These are phyloP conservation scores for Pteromalus puparum DNA, from an alignment of 1,140 invertebrate species.

Conservation along the genomic window DNA sequence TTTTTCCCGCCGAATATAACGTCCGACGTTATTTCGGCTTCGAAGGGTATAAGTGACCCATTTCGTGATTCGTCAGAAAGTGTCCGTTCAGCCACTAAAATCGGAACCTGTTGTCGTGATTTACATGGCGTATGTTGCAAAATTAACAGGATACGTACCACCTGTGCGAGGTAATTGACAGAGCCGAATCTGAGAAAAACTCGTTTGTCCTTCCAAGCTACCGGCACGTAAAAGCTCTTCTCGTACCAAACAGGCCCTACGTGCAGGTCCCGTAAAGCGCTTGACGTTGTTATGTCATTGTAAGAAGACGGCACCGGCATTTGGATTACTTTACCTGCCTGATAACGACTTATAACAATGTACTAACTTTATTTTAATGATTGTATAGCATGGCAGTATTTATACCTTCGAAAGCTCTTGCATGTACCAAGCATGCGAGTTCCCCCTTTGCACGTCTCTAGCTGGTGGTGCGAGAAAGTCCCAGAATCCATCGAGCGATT, in stretches of 20 bases:
- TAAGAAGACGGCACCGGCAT: conserved; percentile 98
- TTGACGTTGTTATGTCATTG: conserved; percentile 95
- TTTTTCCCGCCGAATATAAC: conserved; percentile 84
- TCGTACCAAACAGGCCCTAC: conserved; percentile 97
- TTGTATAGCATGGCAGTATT: neutral
- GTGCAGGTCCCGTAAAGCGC: conserved; percentile 88
- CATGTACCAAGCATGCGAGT: conserved; percentile 80
- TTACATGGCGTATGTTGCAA: neutral
- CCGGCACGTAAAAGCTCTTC: conserved; percentile 85
- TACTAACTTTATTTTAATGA: neutral
- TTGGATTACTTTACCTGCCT: conserved; percentile 79
- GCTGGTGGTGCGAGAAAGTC: conserved; percentile 85
- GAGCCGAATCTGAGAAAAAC: conserved; percentile 92
- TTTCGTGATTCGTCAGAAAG: conserved; percentile 87
- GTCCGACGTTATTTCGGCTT: conserved; percentile 85
- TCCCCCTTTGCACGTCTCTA: conserved; percentile 81
- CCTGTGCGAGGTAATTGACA: conserved; percentile 90
- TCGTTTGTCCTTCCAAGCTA: conserved; percentile 82
- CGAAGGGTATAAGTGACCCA: conserved; percentile 97
- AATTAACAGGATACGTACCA: conserved; percentile 79
- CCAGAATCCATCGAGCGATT: conserved; percentile 90
- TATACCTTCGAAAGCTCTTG: conserved; percentile 2
- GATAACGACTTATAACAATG: neutral
- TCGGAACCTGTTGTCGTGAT: neutral
- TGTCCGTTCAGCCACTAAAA: conserved; percentile 92